Base-by-base conservation (phyloP, 2,113 vertebrate species). In the Chionomys nivalis region DNA sequence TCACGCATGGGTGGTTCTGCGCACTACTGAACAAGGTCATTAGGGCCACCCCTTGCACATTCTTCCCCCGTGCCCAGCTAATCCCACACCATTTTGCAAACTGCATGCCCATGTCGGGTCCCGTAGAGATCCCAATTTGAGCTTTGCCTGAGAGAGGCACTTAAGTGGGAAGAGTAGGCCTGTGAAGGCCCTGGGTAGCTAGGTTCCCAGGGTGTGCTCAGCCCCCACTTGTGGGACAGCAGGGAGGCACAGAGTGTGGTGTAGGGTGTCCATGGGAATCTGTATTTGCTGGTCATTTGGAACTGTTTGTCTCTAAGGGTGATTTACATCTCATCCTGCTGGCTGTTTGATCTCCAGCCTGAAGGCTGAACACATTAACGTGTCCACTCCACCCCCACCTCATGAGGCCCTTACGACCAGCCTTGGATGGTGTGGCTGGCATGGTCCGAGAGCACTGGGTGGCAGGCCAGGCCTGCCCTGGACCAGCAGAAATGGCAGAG, bases 321-420 rank as follows among this genome's bases (percentile, higher is more conserved):
- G 98, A 98, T 98, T 98, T 98, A 98, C 94, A 78, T 13, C 94
- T 95, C 96, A 97, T 96, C 97, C 89, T 23, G 78, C 89, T 70
- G 95, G 96, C 97, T 88, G 91, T 98, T 98, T 98, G 98, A 98
- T 98, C 98, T 98, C 97, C 55, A 73, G 95, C 98, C 87, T 21
- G 33, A 63, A 93, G 90, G 92, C 97, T 96, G 95, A 97, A 97
- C 79, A 96, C 97, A 97, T 97, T 95, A 96, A 96, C 90, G 96
- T 89, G 79, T 95, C 96, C 98, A 42, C 7, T 28, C 91, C 23
- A 2, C 63, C 76, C 75, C 70, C 94, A 96, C 94, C 31, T 94
- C 89, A 73, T 3, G 0, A 82, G 95, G 81, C 94, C 98, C 98
- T 98, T 93, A 89, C 95, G 96, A 96, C 97, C 98, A 96, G 93